phyloP scores from a whole-genome alignment of 2,113 vertebrate species.

The Nesogale talazaci region DNA sequence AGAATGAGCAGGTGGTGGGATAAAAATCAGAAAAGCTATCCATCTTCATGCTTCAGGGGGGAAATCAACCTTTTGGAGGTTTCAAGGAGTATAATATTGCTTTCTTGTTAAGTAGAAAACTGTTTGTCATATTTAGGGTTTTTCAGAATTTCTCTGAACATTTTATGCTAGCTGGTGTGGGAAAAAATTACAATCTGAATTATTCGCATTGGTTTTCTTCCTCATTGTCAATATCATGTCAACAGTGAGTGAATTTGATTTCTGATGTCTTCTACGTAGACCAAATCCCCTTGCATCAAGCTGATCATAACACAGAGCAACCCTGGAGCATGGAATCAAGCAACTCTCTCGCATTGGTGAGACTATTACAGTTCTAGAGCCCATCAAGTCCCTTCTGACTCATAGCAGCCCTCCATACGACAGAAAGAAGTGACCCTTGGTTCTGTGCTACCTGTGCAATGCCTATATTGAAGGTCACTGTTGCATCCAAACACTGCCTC shows the following conservation, averaged over 20 bases:
- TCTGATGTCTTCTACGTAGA: not conserved
- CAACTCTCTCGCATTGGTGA: too few relatives aligned
- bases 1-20: slow-evolving; percentile 73
- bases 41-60: slow-evolving; percentile 61
- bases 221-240: not conserved
- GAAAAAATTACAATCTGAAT: not conserved
- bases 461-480: too few relatives aligned
- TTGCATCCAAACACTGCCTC: not conserved
- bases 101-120: not conserved
- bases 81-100: slow-evolving; percentile 59
- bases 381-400: too few relatives aligned
- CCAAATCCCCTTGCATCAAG: too few relatives aligned
- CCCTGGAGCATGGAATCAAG: too few relatives aligned
- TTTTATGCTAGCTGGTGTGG: slow-evolving; percentile 33
- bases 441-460: too few relatives aligned
- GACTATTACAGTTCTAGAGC: too few relatives aligned
- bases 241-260: not conserved
- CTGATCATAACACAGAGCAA: too few relatives aligned
- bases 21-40: slow-evolving; percentile 69
- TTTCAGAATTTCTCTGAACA: slow-evolving; percentile 12
- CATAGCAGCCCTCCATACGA: too few relatives aligned
- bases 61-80: slow-evolving; percentile 44
- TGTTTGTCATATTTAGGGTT: not conserved
- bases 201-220: not conserved
- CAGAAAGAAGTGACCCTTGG: too few relatives aligned